Percentiles rank a stretch among this genome's conserved stretches.
These are phyloP conservation scores for Bufotes viridis DNA, from an alignment of 2,797 vertebrate genomes.

Conservation along the genomic window DNA sequence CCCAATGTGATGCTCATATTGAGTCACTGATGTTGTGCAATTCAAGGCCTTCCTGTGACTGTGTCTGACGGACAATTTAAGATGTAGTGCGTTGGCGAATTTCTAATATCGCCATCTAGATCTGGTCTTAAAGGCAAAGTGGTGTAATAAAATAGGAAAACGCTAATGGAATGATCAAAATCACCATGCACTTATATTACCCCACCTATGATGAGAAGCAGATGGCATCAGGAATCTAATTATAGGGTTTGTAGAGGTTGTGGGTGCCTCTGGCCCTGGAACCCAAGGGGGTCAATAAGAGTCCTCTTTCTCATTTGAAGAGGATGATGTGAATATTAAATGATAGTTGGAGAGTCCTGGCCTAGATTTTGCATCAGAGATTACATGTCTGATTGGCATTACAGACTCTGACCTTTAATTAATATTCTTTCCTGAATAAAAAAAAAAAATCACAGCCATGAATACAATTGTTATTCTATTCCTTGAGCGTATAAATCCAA, in stretches of 20 bases:
- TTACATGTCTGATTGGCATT: neutral
- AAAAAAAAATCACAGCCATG: neutral
- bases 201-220: too few relatives aligned
- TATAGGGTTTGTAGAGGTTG: too few relatives aligned
- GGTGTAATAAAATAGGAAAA: neutral
- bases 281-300: too few relatives aligned
- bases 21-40: slow-evolving; percentile 11
- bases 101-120: neutral
- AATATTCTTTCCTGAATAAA: neutral
- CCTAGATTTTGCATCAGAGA: too few relatives aligned
- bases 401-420: neutral
- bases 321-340: too few relatives aligned
- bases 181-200: too few relatives aligned
- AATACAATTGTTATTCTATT: neutral
- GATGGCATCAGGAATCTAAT: too few relatives aligned
- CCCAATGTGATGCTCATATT: neutral
- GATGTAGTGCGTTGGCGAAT: neutral
- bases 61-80: neutral
- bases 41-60: neutral
- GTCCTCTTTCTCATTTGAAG: too few relatives aligned
- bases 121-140: neutral
- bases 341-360: too few relatives aligned
- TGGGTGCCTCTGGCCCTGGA: too few relatives aligned
- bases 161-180: neutral
- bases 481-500: neutral